A percentile compares a stretch with the other conserved stretches of the same genome.
Conservation (phyloP, 1,140 invertebrate genomes). For the Heterodera carotae region DNA sequence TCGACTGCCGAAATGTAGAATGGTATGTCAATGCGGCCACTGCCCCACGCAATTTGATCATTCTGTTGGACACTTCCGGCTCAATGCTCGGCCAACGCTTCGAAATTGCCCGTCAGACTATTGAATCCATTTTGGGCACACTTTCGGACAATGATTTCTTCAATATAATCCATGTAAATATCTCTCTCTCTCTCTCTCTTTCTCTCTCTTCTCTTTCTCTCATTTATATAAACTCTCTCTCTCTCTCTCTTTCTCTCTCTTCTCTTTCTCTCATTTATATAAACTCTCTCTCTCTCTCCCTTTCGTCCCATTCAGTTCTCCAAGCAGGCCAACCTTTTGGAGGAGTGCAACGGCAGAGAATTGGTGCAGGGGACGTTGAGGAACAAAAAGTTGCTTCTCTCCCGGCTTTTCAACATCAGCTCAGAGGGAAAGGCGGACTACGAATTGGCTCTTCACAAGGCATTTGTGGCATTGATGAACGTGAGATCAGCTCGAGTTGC, state of each 20-base stretch:
- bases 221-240: constrained; percentile 66
- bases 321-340: constrained; percentile 66
- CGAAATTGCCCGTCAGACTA: constrained; percentile 86
- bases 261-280: too few species aligned
- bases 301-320: constrained; percentile 66
- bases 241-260: constrained; percentile 60
- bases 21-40: constrained; percentile 42
- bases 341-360: constrained; percentile 61
- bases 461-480: constrained; percentile 82
- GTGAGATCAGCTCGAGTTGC: constrained; percentile 66
- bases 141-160: constrained; percentile 97
- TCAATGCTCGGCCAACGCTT: constrained; percentile 92
- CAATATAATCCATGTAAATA: constrained; percentile 78
- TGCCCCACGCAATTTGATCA: constrained; percentile 73
- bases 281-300: constrained; percentile 62
- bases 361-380: constrained; percentile 68
- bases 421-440: constrained; percentile 92
- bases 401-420: constrained; percentile 75
- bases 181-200: constrained; percentile 60
- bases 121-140: constrained; percentile 85
- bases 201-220: constrained; percentile 67
- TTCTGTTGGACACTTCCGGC: constrained; percentile 90
- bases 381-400: constrained; percentile 75
- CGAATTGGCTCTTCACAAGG: constrained; percentile 81
- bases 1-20: constrained; percentile 62